A percentile compares a stretch with the other conserved stretches of the same genome.
phyloP scores from a whole-genome alignment of 1,140 invertebrate species.

The Riptortus pedestris region DNA sequence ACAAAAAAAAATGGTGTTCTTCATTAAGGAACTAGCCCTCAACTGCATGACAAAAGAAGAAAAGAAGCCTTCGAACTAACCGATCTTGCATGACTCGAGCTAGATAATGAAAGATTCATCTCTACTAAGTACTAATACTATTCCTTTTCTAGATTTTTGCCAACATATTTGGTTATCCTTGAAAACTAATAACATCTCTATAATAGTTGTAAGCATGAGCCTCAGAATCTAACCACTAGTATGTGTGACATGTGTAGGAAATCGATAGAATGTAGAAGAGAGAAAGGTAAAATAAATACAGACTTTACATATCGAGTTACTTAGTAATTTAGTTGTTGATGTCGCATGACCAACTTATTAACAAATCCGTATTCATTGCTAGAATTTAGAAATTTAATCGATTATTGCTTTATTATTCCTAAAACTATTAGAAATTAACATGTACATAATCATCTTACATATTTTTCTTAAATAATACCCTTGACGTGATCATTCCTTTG shows the following conservation, averaged over 20 bases:
- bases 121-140: not conserved
- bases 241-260: conserved; percentile 12
- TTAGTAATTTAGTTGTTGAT: conserved; percentile 14
- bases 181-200: not conserved
- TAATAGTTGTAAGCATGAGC: conserved; percentile 1
- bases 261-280: conserved; percentile 7
- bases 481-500: too few relatives aligned
- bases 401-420: conserved; percentile 9
- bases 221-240: conserved; percentile 13
- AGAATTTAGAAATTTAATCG: not conserved
- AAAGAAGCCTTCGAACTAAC: conserved; percentile 18
- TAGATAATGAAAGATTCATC: not conserved
- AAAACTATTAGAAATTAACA: not conserved
- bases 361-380: conserved; percentile 10
- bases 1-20: not conserved
- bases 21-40: not conserved
- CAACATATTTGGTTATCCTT: not conserved
- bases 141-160: not conserved
- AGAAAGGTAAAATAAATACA: not conserved
- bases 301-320: conserved; percentile 11
- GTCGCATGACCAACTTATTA: conserved; percentile 12
- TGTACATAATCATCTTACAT: not conserved
- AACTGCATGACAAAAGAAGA: conserved; percentile 4
- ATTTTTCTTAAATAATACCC: too few relatives aligned
- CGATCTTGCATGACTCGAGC: conserved; percentile 7